Base-by-base conservation (phyloP, 2,113 vertebrate species). In the Ciconia boyciana region DNA sequence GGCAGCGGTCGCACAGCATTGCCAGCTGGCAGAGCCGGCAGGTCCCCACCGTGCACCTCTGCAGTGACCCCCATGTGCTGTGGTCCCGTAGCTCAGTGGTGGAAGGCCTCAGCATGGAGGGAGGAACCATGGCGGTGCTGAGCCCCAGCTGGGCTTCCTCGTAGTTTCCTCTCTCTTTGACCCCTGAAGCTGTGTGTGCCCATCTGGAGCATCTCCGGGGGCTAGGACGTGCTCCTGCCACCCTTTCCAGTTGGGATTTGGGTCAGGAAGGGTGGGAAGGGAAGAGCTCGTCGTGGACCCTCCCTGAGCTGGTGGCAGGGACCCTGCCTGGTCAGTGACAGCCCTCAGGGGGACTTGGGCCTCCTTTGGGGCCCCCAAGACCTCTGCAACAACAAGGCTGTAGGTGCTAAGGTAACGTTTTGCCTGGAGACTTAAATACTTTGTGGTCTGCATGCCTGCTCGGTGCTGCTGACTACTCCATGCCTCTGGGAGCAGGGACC, bases 1-100 rank as follows among this genome's bases (percentile, higher is more conserved):
- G 31, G 43, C 20, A 28, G 24, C 1, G 34, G 25, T 24, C 7
- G 4, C 18, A 25, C 15, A 49, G 62, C 39, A 32, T 20, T 32
- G 46, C 11, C 1, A 3, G 58, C 76, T 43, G 51, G 15, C 19
- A 8, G 28, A 52, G 25, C 36, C 1, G 2, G 5, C 1, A 11
- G 34, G 60, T 21, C 36, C 36, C 36, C 14, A 3, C 10, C 19
- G 1, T 0, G 2, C 0, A 0, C 13, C 39, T 74, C 83, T 22
- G 24, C 29, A 8, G 18, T 11, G n/a, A 16, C 20, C 5, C 24
- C 7, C 25, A 1, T 0, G 4, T 0, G 2, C 76, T 4, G 2
- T 0, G 5, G 36, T 20, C 58, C n/a, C 5, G 2, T 4, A n/a
- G 70, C 39, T 69, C 49, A 12, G 21, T 1, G 44, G 16, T 12